These are phyloP conservation scores for Lepus townsendii DNA, from an alignment of 2,797 vertebrate species.

Conservation along the genomic window DNA sequence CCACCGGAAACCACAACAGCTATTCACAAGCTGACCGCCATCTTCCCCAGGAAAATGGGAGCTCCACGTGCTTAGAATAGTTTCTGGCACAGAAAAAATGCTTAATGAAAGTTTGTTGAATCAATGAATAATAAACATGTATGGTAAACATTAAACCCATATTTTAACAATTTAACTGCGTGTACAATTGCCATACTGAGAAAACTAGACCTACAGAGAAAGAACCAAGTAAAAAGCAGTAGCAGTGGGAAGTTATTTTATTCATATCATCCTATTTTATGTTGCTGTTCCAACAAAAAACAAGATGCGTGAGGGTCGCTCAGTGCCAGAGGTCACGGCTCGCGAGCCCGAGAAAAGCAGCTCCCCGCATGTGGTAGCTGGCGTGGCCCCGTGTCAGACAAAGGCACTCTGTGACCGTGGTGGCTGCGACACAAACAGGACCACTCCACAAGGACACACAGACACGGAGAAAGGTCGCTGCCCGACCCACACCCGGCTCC, in stretches of 20 bases:
- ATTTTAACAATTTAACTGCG: background rate
- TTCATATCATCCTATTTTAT: background rate
- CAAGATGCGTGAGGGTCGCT: background rate
- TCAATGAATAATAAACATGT: background rate
- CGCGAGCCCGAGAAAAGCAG: background rate
- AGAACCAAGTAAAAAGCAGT: constrained; percentile 9
- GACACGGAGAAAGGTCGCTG: background rate
- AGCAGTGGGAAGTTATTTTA: background rate
- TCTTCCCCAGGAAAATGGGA: background rate
- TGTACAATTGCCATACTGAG: background rate
- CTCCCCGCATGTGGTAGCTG: background rate
- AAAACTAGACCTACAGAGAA: background rate
- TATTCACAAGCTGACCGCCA: background rate
- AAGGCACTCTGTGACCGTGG: background rate
- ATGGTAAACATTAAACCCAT: constrained; percentile 17
- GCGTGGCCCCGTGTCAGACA: background rate
- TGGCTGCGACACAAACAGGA: background rate
- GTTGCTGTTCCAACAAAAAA: background rate
- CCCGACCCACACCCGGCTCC: background rate
- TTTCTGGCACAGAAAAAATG: background rate
- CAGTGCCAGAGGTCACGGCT: too few relatives aligned
- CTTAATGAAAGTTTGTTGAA: background rate
- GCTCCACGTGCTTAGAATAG: background rate
- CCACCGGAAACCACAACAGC: background rate
- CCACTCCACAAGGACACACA: background rate